A percentile compares a stretch with the other conserved stretches of the same genome.
These are phyloP conservation scores for Dorcus parallelipipedus DNA, from an alignment of 2,888 invertebrate genomes.

Conservation along the genomic window DNA sequence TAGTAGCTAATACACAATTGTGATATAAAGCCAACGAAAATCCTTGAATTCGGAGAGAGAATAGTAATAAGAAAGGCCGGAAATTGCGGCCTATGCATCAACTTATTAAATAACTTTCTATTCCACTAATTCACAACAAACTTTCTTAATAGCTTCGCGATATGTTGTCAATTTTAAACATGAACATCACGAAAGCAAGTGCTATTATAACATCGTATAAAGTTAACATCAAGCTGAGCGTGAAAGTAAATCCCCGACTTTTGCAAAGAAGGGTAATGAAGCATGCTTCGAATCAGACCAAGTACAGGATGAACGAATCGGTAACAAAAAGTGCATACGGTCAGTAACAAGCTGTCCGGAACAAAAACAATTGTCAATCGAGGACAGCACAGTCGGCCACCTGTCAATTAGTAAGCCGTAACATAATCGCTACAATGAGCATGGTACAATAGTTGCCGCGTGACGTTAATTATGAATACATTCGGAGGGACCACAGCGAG, in stretches of 20 bases:
- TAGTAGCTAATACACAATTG: no score
- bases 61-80: constrained; percentile 19
- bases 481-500: not conserved
- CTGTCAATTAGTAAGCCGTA: constrained; percentile 4
- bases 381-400: not conserved
- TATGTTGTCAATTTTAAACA: not conserved
- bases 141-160: constrained; percentile 30
- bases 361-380: constrained; percentile 5
- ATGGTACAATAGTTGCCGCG: constrained; percentile 3
- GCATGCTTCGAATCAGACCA: not conserved
- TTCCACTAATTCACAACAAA: constrained; percentile 28
- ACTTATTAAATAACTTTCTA: constrained; percentile 36
- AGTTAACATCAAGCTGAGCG: no score
- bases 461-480: constrained; percentile 8
- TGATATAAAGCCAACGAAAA: constrained; percentile 9
- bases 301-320: not conserved
- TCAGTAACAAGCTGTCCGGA: constrained; percentile 2
- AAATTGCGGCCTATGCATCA: constrained; percentile 29
- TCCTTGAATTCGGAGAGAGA: constrained; percentile 9
- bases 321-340: not conserved
- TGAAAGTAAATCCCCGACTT: no score
- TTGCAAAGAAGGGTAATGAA: no score
- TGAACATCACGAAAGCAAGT: no score
- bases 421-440: not conserved
- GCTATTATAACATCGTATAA: no score